Base-by-base conservation (phyloP, 2,888 invertebrate species). In the Lampropteryx suffumata region DNA sequence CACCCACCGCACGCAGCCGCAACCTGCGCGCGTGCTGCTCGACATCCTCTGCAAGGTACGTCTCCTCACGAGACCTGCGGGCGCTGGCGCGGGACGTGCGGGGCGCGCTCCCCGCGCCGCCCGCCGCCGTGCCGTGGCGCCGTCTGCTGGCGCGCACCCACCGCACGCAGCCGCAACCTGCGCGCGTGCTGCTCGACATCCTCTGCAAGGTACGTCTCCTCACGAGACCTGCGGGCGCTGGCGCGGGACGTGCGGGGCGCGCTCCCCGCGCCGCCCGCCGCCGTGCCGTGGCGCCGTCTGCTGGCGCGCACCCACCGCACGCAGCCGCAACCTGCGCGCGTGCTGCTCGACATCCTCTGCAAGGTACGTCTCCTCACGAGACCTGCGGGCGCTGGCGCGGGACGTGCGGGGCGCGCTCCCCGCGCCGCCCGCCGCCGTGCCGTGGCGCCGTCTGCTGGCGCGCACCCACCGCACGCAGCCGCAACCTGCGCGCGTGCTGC, bases 401-500 rank as follows among this genome's bases (percentile, higher is more conserved):
- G 24, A 32, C 44, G 60, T 68, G 61, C 65, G 67, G 46, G 36
- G 50, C 47, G 59, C 57, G 49, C 65, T 63, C 49, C 34, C 34
- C 7, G 37, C 46, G 29, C 51, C 42, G 26, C 0, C 1, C 1
- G n/a, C 2, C 27, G 44, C 63, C 59, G 59, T 48, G 34, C 44
- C 58, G 40, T 66, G 49, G 37, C 45, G 24, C 32, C 49, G 61
- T 4, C 33, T 40, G 26, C 62, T 59, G 11, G 37, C 14, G n/a
- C n/a, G n/a, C n/a, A 58, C 44, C 24, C 17, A 27, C 11, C 94
- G 95, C 82, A 92, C 93, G 37, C 86, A 94, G 56, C 92, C 92
- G 63, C 94, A 95, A 73, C 87, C 94, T 12, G 93, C 95, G 13
- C 81, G 95, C 34, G 94, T 94, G 80, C 81, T 94, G 80, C 39